Evolutionary conservation across 2,888 invertebrate genomes (phyloP).

Genomic region (Cetonia aurata): DNA sequence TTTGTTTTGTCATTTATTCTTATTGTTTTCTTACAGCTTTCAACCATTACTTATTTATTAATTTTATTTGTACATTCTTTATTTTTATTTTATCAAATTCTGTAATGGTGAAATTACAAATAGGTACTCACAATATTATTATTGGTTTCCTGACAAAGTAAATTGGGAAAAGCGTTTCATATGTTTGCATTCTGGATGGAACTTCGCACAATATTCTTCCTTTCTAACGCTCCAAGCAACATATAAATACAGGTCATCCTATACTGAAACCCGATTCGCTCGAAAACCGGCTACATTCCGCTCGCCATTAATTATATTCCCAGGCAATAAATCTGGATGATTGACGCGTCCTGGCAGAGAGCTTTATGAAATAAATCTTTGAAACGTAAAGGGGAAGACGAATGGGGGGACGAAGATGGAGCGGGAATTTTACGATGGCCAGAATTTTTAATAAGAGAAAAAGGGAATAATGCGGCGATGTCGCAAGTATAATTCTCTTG

Average conservation of each 20-base stretch:
- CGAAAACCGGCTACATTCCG: conserved; percentile 33
- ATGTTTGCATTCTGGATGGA: not conserved
- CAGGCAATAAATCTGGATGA: conserved; percentile 42
- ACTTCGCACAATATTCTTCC: not conserved
- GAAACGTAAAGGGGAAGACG: conserved; percentile 36
- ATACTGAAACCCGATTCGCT: conserved; percentile 28
- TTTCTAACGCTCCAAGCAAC: not conserved
- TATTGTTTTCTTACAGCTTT: too few relatives aligned
- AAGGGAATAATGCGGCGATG: conserved; percentile 26
- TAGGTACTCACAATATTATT: too few relatives aligned
- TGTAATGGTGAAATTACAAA: too few relatives aligned
- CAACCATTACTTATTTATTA: too few relatives aligned
- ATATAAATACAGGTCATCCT: conserved; percentile 25
- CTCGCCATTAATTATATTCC: conserved; percentile 41
- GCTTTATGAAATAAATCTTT: conserved; percentile 38
- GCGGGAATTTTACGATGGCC: conserved; percentile 28
- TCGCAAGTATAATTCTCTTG: conserved; percentile 29
- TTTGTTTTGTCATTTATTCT: too few relatives aligned
- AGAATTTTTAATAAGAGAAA: conserved; percentile 38
- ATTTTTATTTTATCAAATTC: too few relatives aligned
- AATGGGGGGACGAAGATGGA: conserved; percentile 36
- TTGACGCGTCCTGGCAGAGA: conserved; percentile 39
- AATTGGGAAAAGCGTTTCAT: too few relatives aligned
- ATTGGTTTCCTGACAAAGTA: too few relatives aligned
- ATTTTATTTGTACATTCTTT: too few relatives aligned